Evolutionary conservation across 1,140 invertebrate species (phyloP), one percentile per base, ranked within the genome.

Genomic region (Apis florea): DNA sequence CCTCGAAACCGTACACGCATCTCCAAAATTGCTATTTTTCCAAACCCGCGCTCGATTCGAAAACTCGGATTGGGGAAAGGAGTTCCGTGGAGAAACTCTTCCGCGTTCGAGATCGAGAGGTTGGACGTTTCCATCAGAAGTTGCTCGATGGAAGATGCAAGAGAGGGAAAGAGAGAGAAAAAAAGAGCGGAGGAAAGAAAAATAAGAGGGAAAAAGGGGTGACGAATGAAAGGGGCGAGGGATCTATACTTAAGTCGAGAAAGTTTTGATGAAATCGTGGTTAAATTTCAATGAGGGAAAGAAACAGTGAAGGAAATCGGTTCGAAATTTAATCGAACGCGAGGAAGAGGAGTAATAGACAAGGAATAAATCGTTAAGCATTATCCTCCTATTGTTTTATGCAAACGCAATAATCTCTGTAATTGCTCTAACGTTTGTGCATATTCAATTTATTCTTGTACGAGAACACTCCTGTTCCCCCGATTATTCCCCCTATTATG

Each of bases 51-150:
- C 11, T 21, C 31, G 70, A 72, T 72, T 72, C 54, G 26, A n/a
- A 72, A 58, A 72, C 70, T 72, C 54, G 5, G 70, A 40, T 72
- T 58, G 54, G 70, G 17, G 31, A 15, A n/a, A 17, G 26, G 24
- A 21, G 10, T 40, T 40, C 31, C 31, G 54, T 24, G 9, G 19
- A 24, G 69, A 40, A 72, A 72, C 53, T 72, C 53, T 58, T 58
- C 26, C 58, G 81, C 73, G 83, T 83, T 84, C 77, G 73, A 79
- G 64, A 84, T 85, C 72, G 82, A 79, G 72, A 83, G 68, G 64
- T 77, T 74, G 58, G 69, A 71, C 82, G 75, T 64, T 72, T 58
- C 70, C n/a, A 58, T 72, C 70, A 63, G 78, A 74, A 85, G 83
- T 79, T 72, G 63, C 21, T 68, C 76, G 54, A 75, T 84, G 74